A percentile compares a stretch with the other conserved stretches of the same genome.
Conservation (phyloP, 2,113 vertebrate species). For the Sinocyclocheilus anshuiensis region DNA sequence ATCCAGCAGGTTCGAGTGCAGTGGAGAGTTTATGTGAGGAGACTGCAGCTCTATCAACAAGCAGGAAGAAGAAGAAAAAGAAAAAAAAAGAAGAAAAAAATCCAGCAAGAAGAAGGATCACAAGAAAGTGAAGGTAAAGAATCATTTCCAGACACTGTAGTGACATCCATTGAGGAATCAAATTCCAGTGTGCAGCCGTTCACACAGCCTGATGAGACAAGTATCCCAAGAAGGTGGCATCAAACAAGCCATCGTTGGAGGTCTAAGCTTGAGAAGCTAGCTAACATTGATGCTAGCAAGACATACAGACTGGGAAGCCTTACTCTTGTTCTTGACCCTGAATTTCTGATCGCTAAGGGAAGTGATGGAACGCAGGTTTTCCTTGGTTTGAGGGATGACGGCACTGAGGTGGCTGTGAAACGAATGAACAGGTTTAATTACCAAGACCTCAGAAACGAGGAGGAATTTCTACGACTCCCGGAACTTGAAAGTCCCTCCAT, state of each 20-base stretch:
- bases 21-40: slow-evolving; percentile 20
- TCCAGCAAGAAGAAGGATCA: not conserved
- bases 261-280: slow-evolving; percentile 33
- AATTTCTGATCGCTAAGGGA: slow-evolving; percentile 55
- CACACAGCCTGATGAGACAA: not conserved
- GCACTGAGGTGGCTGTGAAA: slow-evolving; percentile 49
- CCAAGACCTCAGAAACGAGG: slow-evolving; percentile 61
- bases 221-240: slow-evolving; percentile 8
- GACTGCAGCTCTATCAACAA: not conserved
- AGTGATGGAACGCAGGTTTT: slow-evolving; percentile 49
- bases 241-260: slow-evolving; percentile 40
- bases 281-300: not conserved
- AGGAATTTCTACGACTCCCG: slow-evolving; percentile 56
- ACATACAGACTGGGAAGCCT: slow-evolving; percentile 22
- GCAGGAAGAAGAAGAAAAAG: slow-evolving; percentile 60
- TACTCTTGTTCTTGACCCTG: not conserved
- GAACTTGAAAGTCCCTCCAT: slow-evolving; percentile 60
- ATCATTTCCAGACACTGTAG: not conserved
- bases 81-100: slow-evolving; percentile 49
- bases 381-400: slow-evolving; percentile 44
- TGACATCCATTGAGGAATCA: slow-evolving; percentile 21
- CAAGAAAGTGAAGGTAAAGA: not conserved
- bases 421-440: slow-evolving; percentile 55
- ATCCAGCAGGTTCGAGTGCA: not conserved
- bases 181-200: slow-evolving; percentile 20